Evolutionary conservation across 2,888 invertebrate species (phyloP).

Genomic region (Orthonevra nobilis): DNA sequence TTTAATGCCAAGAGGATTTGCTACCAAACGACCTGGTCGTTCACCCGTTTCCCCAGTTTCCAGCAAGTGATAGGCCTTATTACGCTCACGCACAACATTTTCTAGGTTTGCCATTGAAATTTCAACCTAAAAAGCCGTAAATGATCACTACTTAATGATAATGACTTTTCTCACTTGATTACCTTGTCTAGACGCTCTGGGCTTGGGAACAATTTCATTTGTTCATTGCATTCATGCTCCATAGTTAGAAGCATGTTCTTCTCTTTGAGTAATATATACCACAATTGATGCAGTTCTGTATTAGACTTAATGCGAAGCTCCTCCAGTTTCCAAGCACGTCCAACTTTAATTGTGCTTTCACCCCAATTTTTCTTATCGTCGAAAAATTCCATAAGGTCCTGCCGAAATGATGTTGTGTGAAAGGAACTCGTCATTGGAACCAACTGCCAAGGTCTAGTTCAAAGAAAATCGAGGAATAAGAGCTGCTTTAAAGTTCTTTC

Average conservation of each 20-base stretch:
- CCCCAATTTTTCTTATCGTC: conserved; percentile 93
- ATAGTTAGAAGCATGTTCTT: conserved; percentile 98
- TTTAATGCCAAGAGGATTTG: conserved; percentile 84
- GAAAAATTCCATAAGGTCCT: conserved; percentile 92
- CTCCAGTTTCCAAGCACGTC: conserved; percentile 92
- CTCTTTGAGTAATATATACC: conserved; percentile 96
- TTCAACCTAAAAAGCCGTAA: conserved; percentile 82
- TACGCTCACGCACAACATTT: conserved; percentile 93
- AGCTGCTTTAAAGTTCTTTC: conserved; percentile 25
- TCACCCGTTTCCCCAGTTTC: conserved; percentile 95
- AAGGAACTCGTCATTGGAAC: conserved; percentile 20
- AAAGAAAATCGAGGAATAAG: neutral
- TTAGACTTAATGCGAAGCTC: conserved; percentile 97
- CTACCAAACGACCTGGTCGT: conserved; percentile 83
- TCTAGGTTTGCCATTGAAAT: conserved; percentile 97
- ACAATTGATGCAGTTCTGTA: conserved; percentile 96
- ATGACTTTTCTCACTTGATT: no score
- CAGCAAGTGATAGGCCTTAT: conserved; percentile 91
- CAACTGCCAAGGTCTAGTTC: conserved; percentile 6
- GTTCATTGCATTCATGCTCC: conserved; percentile 89
- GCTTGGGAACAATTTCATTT: conserved; percentile 88
- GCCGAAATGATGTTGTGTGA: conserved; percentile 41
- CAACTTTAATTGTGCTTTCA: conserved; percentile 87
- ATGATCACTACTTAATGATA: no score
- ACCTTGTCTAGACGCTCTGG: conserved; percentile 96